Evolutionary conservation across 1,140 invertebrate species (phyloP), one percentile per base, ranked within the genome.

Genomic region (Neoseiulus cucumeris): DNA sequence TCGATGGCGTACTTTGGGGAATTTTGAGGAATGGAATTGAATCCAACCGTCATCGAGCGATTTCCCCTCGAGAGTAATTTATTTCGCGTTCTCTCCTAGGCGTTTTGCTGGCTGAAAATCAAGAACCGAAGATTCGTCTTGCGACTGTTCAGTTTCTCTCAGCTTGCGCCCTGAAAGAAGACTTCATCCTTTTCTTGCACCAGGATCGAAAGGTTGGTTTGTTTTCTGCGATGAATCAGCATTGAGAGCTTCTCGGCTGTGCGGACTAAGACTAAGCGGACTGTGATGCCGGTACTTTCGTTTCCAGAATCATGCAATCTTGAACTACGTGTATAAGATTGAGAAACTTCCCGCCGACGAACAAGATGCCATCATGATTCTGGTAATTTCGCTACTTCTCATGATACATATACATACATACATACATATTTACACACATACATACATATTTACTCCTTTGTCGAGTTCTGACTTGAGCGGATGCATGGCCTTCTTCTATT

Each of bases 111-210:
- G 73, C 73, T 45, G 67, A 68, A 18, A 69, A 44, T 12, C 68
- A 72, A 42, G 70, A 72, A n/a, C 66, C 66, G 1, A 71, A 72
- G 12, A 68, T 69, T 9, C 69, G 72, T 0, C 59, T 72, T 0
- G 68, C 72, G n/a, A 44, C 75, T 18, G 55, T 76, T 6, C 66
- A 70, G 7, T 68, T 75, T 28, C 66, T 76, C 68, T 72, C 71
- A 55, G 72, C 72, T 7, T 86, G 85, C 0, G 86, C 87, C 7
- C 77, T 90, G 6, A 89, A 89, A 70, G 89, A 93, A 70, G 90
- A 93, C 74, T 84, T 92, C 55, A 88, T 92, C 72, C 80, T 93
- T 28, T 76, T 93, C 64, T 75, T 93, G 65, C 90, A 93, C 76
- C 89, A 91, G 76, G 90, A 93, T 75, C 80, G 89, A 66, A 79